Evolutionary conservation across 2,888 invertebrate species (phyloP).

Genomic region (Cotesia congregata): DNA sequence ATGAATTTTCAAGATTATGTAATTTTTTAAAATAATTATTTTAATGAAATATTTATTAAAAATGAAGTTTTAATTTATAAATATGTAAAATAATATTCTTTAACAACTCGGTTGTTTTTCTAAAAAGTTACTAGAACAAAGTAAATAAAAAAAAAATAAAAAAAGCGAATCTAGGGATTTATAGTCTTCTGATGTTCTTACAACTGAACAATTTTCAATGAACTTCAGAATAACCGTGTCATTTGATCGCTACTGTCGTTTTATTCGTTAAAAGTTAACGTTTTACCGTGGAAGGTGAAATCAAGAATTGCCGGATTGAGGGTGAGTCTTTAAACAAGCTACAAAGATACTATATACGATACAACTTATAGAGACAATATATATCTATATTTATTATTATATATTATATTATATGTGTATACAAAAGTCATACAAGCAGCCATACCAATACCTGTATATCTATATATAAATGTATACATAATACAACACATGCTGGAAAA

Average conservation of each 20-base stretch:
- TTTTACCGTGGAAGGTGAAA: conserved; percentile 2
- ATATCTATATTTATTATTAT: conserved; percentile 2
- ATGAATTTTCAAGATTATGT: no score
- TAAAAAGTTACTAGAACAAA: background rate
- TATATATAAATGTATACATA: background rate
- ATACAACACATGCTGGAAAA: conserved; percentile 3
- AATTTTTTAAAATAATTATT: no score
- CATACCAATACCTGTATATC: background rate
- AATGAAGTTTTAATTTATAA: background rate
- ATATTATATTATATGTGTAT: background rate
- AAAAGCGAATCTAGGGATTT: conserved; percentile 3
- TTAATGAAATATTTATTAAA: background rate
- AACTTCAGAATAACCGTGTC: conserved; percentile 19
- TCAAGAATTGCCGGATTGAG: conserved; percentile 13
- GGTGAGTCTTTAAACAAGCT: conserved; percentile 30
- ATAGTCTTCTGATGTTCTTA: background rate
- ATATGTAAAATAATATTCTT: background rate
- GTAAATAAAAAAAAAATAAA: background rate
- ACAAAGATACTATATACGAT: background rate
- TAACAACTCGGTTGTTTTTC: background rate
- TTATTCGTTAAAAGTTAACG: conserved; percentile 6
- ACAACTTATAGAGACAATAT: background rate
- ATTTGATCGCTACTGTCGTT: background rate
- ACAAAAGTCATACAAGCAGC: background rate
- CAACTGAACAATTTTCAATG: conserved; percentile 15